phyloP scores from a whole-genome alignment of 2,888 invertebrate species.

The Oxyscelio sp. region DNA sequence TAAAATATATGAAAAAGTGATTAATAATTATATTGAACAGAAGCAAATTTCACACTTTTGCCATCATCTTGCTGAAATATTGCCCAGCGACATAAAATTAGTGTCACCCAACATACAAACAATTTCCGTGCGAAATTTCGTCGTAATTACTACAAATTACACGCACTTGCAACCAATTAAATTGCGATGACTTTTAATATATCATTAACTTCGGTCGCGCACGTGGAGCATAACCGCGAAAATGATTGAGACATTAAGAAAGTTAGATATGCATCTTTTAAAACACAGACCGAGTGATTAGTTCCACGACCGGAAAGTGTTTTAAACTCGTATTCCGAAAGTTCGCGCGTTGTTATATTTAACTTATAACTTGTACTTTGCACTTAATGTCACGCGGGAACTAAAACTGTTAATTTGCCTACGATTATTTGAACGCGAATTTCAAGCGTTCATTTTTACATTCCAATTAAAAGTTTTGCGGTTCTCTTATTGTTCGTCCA shows the following conservation, averaged over 20 bases:
- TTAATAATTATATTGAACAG: no score
- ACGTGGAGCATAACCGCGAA: slow-evolving; percentile 34
- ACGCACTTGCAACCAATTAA: slow-evolving; percentile 14
- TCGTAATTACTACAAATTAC: slow-evolving; percentile 28
- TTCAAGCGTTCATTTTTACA: slow-evolving; percentile 27
- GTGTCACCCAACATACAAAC: no score
- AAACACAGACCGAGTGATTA: slow-evolving; percentile 42
- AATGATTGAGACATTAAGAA: slow-evolving; percentile 61
- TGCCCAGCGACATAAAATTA: no score
- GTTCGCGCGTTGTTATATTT: slow-evolving; percentile 62
- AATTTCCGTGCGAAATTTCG: not conserved
- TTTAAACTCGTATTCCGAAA: slow-evolving; percentile 53
- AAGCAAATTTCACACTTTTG: no score
- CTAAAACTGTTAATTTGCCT: slow-evolving; percentile 44
- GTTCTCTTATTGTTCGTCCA: not conserved
- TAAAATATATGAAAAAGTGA: no score
- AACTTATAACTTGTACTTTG: slow-evolving; percentile 47
- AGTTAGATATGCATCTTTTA: slow-evolving; percentile 66
- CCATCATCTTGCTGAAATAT: no score
- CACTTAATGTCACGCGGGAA: slow-evolving; percentile 47
- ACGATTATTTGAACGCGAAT: slow-evolving; percentile 51
- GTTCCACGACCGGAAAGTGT: slow-evolving; percentile 53
- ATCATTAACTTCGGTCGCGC: slow-evolving; percentile 35
- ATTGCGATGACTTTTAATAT: slow-evolving; percentile 45
- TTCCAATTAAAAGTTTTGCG: slow-evolving; percentile 41